A percentile compares a stretch with the other conserved stretches of the same genome.
phyloP scores from a whole-genome alignment of 2,113 vertebrate genomes.

The Tringa solitaria region DNA sequence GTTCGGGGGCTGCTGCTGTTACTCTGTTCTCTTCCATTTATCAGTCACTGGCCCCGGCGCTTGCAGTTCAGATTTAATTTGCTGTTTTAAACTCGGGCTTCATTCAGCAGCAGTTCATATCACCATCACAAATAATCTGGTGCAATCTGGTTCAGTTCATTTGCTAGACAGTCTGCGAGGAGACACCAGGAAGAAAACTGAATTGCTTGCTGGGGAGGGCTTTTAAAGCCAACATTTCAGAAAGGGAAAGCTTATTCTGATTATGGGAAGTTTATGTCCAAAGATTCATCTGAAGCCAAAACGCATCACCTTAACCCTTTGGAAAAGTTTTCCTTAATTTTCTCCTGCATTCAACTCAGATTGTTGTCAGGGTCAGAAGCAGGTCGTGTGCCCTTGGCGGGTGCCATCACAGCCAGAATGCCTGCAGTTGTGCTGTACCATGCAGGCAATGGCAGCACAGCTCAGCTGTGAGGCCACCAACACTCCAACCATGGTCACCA shows the following conservation, averaged over 20 bases:
- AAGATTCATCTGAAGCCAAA: not conserved
- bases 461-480: not conserved
- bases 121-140: not conserved
- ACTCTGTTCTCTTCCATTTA: not conserved
- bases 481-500: not conserved
- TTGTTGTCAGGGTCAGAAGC: not conserved
- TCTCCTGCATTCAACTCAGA: not conserved
- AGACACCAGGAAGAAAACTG: not conserved
- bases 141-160: not conserved
- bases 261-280: not conserved
- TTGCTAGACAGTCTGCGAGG: not conserved
- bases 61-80: constrained; percentile 17
- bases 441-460: not conserved
- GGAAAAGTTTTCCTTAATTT: not conserved
- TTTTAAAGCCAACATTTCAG: not conserved
- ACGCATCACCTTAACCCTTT: not conserved
- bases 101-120: not conserved
- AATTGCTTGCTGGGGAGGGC: not conserved
- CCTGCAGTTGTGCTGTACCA: not conserved
- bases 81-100: not conserved
- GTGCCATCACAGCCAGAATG: not conserved
- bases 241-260: not conserved
- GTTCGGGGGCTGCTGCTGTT: not conserved
- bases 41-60: not conserved
- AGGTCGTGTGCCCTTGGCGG: rapidly evolving